Conservation (phyloP, 2,888 invertebrate species). For the Scrobipalpa atriplicella region DNA sequence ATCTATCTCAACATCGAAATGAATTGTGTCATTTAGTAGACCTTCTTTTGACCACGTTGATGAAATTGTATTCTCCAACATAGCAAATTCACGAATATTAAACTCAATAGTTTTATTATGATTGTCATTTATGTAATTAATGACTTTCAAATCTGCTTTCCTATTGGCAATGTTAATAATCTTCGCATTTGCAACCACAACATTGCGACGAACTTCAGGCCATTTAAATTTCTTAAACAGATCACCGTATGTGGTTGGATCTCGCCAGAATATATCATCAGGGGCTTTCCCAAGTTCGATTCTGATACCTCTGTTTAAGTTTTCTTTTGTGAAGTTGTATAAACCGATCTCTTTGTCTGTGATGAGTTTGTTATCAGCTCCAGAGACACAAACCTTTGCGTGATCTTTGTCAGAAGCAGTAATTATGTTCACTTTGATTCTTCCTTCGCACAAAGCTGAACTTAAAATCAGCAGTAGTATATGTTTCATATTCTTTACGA, state of each 20-base stretch:
- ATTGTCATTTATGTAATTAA: conserved; percentile 50
- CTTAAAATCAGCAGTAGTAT: neutral
- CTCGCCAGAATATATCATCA: conserved; percentile 56
- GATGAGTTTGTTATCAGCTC: conserved; percentile 52
- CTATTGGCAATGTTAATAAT: conserved; percentile 53
- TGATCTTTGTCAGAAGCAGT: conserved; percentile 44
- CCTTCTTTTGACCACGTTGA: conserved; percentile 56
- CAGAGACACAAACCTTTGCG: conserved; percentile 42
- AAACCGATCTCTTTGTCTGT: conserved; percentile 54
- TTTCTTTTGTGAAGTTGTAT: conserved; percentile 59
- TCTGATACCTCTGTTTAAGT: conserved; percentile 55
- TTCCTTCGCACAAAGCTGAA: conserved; percentile 38
- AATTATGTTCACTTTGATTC: conserved; percentile 53
- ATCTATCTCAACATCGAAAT: conserved; percentile 48
- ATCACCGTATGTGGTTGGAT: conserved; percentile 61
- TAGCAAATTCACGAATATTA: conserved; percentile 42
- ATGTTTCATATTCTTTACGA: neutral
- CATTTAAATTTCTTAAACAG: conserved; percentile 58
- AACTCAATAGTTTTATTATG: conserved; percentile 48
- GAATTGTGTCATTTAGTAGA: conserved; percentile 50
- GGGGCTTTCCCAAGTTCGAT: conserved; percentile 60
- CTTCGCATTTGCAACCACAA: conserved; percentile 48
- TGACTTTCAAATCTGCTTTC: conserved; percentile 46
- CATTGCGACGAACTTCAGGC: conserved; percentile 52
- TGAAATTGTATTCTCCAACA: conserved; percentile 49